Base-by-base conservation (phyloP, 2,797 vertebrate species). In the Fratercula arctica region DNA sequence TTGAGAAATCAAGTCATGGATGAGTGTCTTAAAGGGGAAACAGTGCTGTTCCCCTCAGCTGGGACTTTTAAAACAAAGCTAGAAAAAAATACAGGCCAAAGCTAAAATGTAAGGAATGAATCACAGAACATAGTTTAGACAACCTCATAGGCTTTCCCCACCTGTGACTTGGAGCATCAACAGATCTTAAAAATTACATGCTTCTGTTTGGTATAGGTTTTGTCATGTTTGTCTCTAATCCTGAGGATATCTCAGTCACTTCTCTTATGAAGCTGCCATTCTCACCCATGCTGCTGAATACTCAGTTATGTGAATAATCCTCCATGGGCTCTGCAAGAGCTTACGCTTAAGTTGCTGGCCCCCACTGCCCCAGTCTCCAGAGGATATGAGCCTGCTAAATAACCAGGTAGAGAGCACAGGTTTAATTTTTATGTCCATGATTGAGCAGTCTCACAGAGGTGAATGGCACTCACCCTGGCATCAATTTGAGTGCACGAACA, bases 161-260 rank as follows among this genome's bases (percentile, higher is more conserved):
- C 0, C 2, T 1, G 0, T 10, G 16, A 41, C 11, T 21, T 13
- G 24, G 69, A 87, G 45, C 16, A 75, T 3, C 25, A 35, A 21
- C 50, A 69, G n/a, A 4, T 18, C 23, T n/a, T 33, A 4, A 16
- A 37, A 77, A 16, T 28, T 13, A 29, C 6, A 25, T 6, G 7
- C 6, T 69, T 68, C 50, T 72, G 14, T 5, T 89, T 56, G 28
- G 21, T 11, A 3, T 2, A 6, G 4, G 3, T 46, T 82, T 29
- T 20, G 2, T 16, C 50, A 7, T 6, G 14, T n/a, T 61, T 66
- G 9, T 37, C 37, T 75, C 25, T 53, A 24, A 11, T 35, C 28
- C 69, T 64, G 31, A 59, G 21, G 31, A 43, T n/a, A 6, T 12
- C 3, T 4, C 8, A 6, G 16, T 24, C 61, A 12, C 28, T 72